These are phyloP conservation scores for Rhingia campestris DNA, from an alignment of 2,888 invertebrate genomes.

Conservation along the genomic window DNA sequence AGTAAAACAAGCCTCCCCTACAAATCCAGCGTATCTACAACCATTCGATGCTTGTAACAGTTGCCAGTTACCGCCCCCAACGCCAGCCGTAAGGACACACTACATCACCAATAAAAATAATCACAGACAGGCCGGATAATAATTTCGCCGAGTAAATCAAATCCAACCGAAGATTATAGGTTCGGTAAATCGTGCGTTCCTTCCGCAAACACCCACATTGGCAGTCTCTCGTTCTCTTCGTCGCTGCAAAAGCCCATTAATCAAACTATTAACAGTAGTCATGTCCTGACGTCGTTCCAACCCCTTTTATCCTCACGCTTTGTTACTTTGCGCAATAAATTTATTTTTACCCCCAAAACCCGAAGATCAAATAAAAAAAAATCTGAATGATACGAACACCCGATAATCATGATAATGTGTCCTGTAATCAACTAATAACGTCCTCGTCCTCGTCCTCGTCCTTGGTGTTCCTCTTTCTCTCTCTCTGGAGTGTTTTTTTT, in stretches of 20 bases:
- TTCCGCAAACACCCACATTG: constrained; percentile 63
- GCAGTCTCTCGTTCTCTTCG: background rate
- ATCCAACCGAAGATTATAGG: constrained; percentile 72
- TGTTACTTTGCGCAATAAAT: constrained; percentile 70
- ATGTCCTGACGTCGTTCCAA: constrained; percentile 47
- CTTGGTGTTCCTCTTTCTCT: background rate
- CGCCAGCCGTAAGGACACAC: constrained; percentile 56
- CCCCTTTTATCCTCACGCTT: constrained; percentile 60
- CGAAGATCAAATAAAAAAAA: constrained; percentile 52
- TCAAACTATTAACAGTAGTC: constrained; percentile 82
- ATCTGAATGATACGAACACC: constrained; percentile 76
- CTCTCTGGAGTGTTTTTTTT: constrained; percentile 66
- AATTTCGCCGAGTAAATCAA: constrained; percentile 65
- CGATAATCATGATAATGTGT: constrained; percentile 84
- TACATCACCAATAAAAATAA: constrained; percentile 68
- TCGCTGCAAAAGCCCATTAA: constrained; percentile 81
- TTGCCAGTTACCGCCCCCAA: constrained; percentile 55
- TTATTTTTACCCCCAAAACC: constrained; percentile 57
- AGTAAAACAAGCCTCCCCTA: constrained; percentile 41
- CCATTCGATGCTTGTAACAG: constrained; percentile 17
- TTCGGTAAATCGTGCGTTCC: constrained; percentile 61
- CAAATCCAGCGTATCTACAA: background rate
- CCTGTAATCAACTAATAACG: constrained; percentile 84
- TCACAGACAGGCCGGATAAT: constrained; percentile 51
- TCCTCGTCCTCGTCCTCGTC: constrained; percentile 66